Evolutionary conservation across 2,888 invertebrate genomes (phyloP).

Genomic region (Lingula anatina): DNA sequence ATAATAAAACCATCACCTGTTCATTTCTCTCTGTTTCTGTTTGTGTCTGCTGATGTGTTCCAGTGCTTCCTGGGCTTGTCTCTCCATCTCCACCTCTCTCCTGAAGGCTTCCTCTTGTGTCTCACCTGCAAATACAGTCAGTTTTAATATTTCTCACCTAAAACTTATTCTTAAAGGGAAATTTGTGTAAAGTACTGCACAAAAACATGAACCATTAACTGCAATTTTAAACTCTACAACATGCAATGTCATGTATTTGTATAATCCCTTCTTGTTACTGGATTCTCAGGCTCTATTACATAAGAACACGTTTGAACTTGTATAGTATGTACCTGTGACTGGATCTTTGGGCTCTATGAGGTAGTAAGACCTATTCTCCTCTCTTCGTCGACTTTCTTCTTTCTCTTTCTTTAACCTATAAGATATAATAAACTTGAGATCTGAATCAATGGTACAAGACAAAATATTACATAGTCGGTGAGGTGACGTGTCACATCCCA

Average conservation of each 20-base stretch:
- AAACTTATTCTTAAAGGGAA: too few species aligned
- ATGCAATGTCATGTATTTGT: too few species aligned
- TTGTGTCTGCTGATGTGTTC: slow-evolving; percentile 19
- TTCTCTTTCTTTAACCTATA: slow-evolving; percentile 35
- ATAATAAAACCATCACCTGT: slow-evolving; percentile 19
- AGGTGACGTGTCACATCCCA: too few species aligned
- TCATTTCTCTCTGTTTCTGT: slow-evolving; percentile 27
- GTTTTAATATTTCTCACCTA: neutral
- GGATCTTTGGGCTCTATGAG: slow-evolving; percentile 32
- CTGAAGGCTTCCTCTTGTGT: slow-evolving; percentile 24
- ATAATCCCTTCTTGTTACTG: too few species aligned
- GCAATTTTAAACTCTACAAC: too few species aligned
- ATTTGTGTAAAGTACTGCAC: too few species aligned
- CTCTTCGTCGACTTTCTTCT: slow-evolving; percentile 24
- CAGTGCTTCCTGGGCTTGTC: slow-evolving; percentile 19
- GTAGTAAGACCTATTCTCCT: slow-evolving; percentile 26
- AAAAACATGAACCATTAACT: too few species aligned
- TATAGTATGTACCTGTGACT: slow-evolving; percentile 16
- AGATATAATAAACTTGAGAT: neutral
- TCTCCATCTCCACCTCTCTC: slow-evolving; percentile 26
- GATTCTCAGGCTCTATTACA: too few species aligned
- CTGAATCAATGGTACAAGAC: too few species aligned
- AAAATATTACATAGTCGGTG: neutral
- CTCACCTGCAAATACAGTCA: too few species aligned
- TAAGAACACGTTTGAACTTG: neutral